phyloP scores from a whole-genome alignment of 2,888 invertebrate species.

The Julus scanicus region DNA sequence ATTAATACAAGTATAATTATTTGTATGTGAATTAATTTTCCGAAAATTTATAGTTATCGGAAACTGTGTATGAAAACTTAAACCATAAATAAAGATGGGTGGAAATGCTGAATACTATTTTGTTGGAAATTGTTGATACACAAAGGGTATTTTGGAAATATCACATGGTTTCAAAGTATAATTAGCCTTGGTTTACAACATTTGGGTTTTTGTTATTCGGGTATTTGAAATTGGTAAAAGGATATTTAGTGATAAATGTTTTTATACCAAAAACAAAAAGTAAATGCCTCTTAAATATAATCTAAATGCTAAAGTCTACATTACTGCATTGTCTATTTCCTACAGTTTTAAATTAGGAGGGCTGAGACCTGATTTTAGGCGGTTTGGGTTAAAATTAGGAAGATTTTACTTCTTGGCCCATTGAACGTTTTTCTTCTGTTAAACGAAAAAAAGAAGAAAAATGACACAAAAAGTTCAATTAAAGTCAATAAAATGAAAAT shows the following conservation, averaged over 20 bases:
- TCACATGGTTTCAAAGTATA: neutral
- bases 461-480: conserved; percentile 40
- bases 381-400: neutral
- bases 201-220: neutral
- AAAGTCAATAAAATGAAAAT: neutral
- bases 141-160: neutral
- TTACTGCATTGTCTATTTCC: neutral
- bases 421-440: conserved; percentile 60
- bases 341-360: conserved; percentile 28
- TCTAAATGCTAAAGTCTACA: neutral
- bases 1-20: too few relatives aligned
- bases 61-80: too few relatives aligned
- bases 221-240: neutral
- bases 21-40: too few relatives aligned
- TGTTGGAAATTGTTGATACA: neutral
- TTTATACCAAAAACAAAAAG: conserved; percentile 27
- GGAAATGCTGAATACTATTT: neutral
- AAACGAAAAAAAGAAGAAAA: conserved; percentile 51
- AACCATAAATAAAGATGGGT: neutral
- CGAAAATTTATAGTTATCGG: too few relatives aligned
- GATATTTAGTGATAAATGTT: neutral
- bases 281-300: neutral
- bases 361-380: conserved; percentile 37
- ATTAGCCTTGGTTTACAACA: neutral
- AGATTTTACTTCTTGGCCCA: conserved; percentile 60